These are phyloP conservation scores for Drosophila subobscura DNA, from an alignment of 1,140 invertebrate species.

Conservation along the genomic window DNA sequence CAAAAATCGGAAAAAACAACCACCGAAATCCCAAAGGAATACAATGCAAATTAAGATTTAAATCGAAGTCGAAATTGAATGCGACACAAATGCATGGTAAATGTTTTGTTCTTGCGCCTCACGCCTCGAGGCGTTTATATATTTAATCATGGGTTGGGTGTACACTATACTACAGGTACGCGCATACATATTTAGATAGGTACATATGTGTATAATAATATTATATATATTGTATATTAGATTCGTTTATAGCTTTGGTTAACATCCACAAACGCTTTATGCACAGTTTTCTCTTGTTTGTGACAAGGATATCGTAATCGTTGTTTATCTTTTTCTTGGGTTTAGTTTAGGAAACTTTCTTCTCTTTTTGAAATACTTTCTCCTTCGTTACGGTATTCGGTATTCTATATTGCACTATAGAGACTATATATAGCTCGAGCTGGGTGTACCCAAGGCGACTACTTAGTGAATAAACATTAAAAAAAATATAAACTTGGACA, in stretches of 20 bases:
- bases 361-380: neutral
- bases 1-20: constrained; percentile 17
- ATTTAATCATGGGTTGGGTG: constrained; percentile 38
- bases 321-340: constrained; percentile 3
- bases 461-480: constrained; percentile 48
- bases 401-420: constrained; percentile 66
- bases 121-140: constrained; percentile 48
- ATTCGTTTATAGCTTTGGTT: constrained; percentile 20
- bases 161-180: constrained; percentile 29
- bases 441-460: constrained; percentile 35
- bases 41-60: constrained; percentile 56
- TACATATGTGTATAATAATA: constrained; percentile 6
- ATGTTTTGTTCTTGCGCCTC: constrained; percentile 37
- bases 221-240: constrained; percentile 12
- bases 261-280: constrained; percentile 48
- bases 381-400: constrained; percentile 9
- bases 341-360: constrained; percentile 33
- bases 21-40: constrained; percentile 25
- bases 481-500: constrained; percentile 58
- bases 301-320: constrained; percentile 37
- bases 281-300: constrained; percentile 60
- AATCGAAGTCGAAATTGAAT: constrained; percentile 54
- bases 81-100: constrained; percentile 70
- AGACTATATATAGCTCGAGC: constrained; percentile 27
- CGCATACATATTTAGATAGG: constrained; percentile 11